Base-by-base conservation (phyloP, 2,113 vertebrate species). In the Hippolais icterina region DNA sequence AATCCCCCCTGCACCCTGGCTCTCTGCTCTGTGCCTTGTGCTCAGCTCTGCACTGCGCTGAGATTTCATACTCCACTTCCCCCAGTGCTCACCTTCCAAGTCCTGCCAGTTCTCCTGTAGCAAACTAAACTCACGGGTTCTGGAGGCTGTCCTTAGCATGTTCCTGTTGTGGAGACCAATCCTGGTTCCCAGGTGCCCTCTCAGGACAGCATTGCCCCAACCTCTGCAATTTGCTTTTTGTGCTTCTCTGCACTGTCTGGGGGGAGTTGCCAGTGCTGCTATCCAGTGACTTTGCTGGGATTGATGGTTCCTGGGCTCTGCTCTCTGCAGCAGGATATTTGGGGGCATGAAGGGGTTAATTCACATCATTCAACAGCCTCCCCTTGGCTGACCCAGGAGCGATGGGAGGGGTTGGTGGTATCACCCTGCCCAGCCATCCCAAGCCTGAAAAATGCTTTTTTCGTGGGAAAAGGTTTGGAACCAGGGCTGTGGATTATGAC, bases 201-300 rank as follows among this genome's bases (percentile, higher is more conserved):
- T 60, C 19, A 7, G 50, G 41, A 42, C 8, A 78, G 70, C 35
- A n/a, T 2, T 39, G n/a, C 20, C 47, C 18, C 42, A 71, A 1
- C 8, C 42, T 47, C 21, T 63, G 56, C 42, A 16, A 1, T 49
- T 53, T 49, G 50, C 11, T 20, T 28, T 39, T 8, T 31, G 46
- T 31, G 56, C 25, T 24, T 44, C 66, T 21, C 0, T 31, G 76
- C 9, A 0, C 41, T 25, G 23, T 4, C 41, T 8, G 61, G 20
- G 41, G 22, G 20, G 24, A 74, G 42, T 0, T 56, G 42, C 24
- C 80, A 12, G 29, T 7, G 0, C 57, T 11, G 57, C 53, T 37
- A 12, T 35, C 0, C 0, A 39, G 41, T 0, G 11, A 31, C 52
- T 90, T 65, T 31, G 37, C 66, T 52, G 31, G 8, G 5, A 19